A percentile compares a stretch with the other conserved stretches of the same genome.
phyloP scores from a whole-genome alignment of 1,140 invertebrate genomes.

The Panagrolaimus sp. region DNA sequence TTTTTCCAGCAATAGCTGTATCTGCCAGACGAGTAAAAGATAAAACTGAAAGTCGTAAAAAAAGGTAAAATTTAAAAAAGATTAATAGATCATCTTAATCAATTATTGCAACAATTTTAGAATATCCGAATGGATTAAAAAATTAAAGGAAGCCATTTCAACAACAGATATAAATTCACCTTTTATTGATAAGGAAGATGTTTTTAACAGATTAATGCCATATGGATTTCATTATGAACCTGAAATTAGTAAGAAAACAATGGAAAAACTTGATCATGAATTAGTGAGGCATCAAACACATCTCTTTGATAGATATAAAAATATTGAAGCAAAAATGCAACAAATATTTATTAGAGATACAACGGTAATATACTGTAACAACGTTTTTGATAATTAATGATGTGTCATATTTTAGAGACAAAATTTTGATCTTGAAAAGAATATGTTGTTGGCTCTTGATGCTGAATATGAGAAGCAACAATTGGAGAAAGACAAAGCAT shows the following conservation, averaged over 20 bases:
- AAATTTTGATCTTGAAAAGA: background rate
- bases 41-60: background rate
- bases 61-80: background rate
- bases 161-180: background rate
- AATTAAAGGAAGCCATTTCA: background rate
- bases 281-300: background rate
- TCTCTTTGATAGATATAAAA: background rate
- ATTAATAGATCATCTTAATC: background rate
- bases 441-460: conserved; percentile 9
- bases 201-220: conserved; percentile 1
- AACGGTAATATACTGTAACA: background rate
- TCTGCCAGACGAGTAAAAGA: background rate
- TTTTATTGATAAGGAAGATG: background rate
- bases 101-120: background rate
- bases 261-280: conserved; percentile 2
- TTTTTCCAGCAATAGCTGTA: background rate
- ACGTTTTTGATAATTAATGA: background rate
- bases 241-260: background rate
- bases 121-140: background rate
- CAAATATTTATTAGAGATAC: conserved; percentile 3
- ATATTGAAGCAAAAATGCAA: background rate
- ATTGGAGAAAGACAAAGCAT: background rate
- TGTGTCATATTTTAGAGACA: background rate
- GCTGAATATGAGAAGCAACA: conserved; percentile 8
- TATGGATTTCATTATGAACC: background rate